Conservation (phyloP, 2,888 invertebrate species). For the Drosophila barbarae region DNA sequence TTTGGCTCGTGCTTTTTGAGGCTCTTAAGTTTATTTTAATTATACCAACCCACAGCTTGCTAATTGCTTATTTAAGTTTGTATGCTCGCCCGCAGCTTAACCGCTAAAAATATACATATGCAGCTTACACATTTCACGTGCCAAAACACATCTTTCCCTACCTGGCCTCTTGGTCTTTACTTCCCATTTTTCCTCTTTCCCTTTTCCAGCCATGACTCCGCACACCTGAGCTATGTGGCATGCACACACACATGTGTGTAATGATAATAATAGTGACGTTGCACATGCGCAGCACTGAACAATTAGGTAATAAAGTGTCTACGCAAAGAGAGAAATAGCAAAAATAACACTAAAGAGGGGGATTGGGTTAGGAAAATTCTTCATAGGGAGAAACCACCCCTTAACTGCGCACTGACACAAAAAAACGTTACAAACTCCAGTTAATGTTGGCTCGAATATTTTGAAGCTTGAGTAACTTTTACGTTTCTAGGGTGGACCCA, state of each 20-base stretch:
- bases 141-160: conserved; percentile 47
- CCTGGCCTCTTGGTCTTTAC: conserved; percentile 13
- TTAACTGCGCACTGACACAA: conserved; percentile 53
- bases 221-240: conserved; percentile 25
- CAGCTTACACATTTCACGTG: conserved; percentile 69
- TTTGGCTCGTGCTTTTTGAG: conserved; percentile 26
- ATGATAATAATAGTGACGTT: conserved; percentile 69
- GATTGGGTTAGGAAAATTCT: not conserved
- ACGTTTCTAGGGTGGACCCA: conserved; percentile 33
- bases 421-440: conserved; percentile 74
- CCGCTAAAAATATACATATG: conserved; percentile 45
- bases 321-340: conserved; percentile 23
- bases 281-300: conserved; percentile 71
- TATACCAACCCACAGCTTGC: conserved; percentile 22
- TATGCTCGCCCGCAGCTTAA: conserved; percentile 46
- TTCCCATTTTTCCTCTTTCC: conserved; percentile 7
- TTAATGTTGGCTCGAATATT: conserved; percentile 27
- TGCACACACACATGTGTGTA: conserved; percentile 25
- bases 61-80: conserved; percentile 39
- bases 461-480: conserved; percentile 68
- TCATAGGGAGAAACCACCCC: conserved; percentile 54
- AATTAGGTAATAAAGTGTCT: conserved; percentile 69
- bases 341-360: not conserved
- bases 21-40: conserved; percentile 15
- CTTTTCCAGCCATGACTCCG: conserved; percentile 59